Base-by-base conservation (phyloP, 2,797 vertebrate genomes). In the Rhinoraja longicauda region DNA sequence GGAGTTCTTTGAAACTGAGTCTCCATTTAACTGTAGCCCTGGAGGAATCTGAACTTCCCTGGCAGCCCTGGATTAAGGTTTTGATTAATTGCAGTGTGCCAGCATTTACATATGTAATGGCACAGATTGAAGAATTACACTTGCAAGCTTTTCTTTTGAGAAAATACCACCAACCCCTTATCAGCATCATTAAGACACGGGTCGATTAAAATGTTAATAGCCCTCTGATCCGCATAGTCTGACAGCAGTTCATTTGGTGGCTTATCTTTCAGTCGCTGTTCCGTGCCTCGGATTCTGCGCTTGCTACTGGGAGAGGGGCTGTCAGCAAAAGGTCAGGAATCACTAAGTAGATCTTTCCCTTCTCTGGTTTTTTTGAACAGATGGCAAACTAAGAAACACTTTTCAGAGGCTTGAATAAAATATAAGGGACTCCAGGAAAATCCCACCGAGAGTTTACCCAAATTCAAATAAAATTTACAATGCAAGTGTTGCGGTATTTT, bases 141-240 rank as follows among this genome's bases (percentile, higher is more conserved):
- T 91, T 91, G 90, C 64, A 39, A 92, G 36, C 39, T 92, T 88
- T 92, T 53, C 90, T 53, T 73, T n/a, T 92, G 90, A 72, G 90
- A 73, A 92, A 92, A 92, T 92, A 92, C 39, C 39, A 15, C 36
- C 45, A 9, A 39, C 39, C 67, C 36, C 70, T 73, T 91, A 73
- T 91, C 90, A 73, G 70, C 5, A 12, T 73, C 90, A 73, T 91
- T 73, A 91, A 45, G 10, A 36, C 73, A 17, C 15, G 21, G 70
- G 90, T 53, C 70, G 70, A 92, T 92, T 92, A 75, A 72, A 92
- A 92, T 73, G 90, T 92, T 75, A 92, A 92, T 92, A 53, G 39
- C 39, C 39, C 70, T 73, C 39, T 92, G 90, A 92, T 75, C 24
- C 90, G 73, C 39, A 12, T 36, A 73, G 90, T 45, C 36, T 29